A percentile compares a stretch with the other conserved stretches of the same genome.
phyloP scores from a whole-genome alignment of 2,888 invertebrate genomes.

The Drosophila kanekoi region DNA sequence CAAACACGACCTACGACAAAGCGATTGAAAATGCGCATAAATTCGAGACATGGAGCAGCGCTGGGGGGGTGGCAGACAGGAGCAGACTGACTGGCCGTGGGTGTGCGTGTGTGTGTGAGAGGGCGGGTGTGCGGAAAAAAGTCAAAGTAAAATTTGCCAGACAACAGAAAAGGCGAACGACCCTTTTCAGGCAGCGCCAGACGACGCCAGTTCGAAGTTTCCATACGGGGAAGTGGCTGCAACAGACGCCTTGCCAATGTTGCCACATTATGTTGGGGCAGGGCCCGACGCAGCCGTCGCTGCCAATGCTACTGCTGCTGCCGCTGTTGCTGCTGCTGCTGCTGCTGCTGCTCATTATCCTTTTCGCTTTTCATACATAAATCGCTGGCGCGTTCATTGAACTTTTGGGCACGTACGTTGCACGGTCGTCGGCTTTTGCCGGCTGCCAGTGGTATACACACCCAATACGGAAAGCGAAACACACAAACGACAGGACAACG shows the following conservation, averaged over 20 bases:
- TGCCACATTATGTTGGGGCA: slow-evolving; percentile 68
- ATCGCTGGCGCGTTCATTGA: slow-evolving; percentile 76
- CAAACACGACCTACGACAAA: slow-evolving; percentile 82
- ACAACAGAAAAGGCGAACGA: slow-evolving; percentile 82
- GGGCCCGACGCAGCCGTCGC: slow-evolving; percentile 55
- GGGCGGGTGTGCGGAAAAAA: slow-evolving; percentile 51
- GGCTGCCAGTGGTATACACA: slow-evolving; percentile 75
- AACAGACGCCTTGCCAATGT: slow-evolving; percentile 32
- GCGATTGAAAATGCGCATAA: slow-evolving; percentile 77
- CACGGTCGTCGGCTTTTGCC: slow-evolving; percentile 81
- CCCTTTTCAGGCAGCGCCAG: slow-evolving; percentile 76
- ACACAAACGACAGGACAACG: slow-evolving; percentile 69
- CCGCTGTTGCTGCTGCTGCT: slow-evolving; percentile 20
- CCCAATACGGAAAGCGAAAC: slow-evolving; percentile 84
- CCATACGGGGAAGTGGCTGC: slow-evolving; percentile 20
- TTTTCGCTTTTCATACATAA: slow-evolving; percentile 84
- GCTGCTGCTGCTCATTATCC: slow-evolving; percentile 75
- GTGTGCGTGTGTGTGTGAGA: slow-evolving; percentile 13
- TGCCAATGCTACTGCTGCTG: slow-evolving; percentile 26
- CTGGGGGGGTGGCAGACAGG: slow-evolving; percentile 36
- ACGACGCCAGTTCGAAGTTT: slow-evolving; percentile 57
- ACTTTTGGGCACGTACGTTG: slow-evolving; percentile 74
- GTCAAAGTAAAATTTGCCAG: slow-evolving; percentile 77
- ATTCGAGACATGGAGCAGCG: slow-evolving; percentile 51
- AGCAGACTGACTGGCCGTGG: slow-evolving; percentile 25